Evolutionary conservation across 2,113 vertebrate genomes (phyloP), one percentile per base, ranked within the genome.

Genomic region (Neolamprologus brichardi): DNA sequence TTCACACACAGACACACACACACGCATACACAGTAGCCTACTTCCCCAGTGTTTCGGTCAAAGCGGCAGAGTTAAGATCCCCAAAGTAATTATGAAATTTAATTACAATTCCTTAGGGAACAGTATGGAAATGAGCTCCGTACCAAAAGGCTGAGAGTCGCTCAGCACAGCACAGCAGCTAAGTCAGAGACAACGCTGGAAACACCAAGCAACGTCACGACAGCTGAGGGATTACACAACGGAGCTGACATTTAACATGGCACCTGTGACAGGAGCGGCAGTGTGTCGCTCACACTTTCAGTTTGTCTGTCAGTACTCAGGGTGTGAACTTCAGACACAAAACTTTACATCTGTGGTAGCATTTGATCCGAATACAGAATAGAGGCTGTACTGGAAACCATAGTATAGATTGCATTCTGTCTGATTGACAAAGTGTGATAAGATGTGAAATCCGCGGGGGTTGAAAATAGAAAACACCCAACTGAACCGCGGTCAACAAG

Each of bases 61-160:
- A 78, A 84, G 88, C 11, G 8, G 39, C 84, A 37, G 83, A 85
- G 82, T 88, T 56, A 54, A 92, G 77, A 87, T 93, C 95, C 94
- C 95, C 82, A 49, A 95, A 95, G 95, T 95, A 94, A 96, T 96
- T 96, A 96, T 94, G 88, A 89, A 94, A 95, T 93, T 95, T 94
- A 95, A 96, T 96, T 95, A 95, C 87, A 87, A 91, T 90, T 93
- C 94, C 92, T 83, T 0, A 4, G 90, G 92, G 94, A 94, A 78
- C 11, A 32, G 14, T 79, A 86, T 93, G 91, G 89, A 89, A 95
- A 93, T 94, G 23, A 93, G 92, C 62, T 86, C 87, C 79, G 86
- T 89, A 85, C 83, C 18, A 80, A 85, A 70, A 67, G 85, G 79
- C 58, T 20, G 86, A 87, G 79, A 86, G 52, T 51, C 2, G 9